Conservation (phyloP, 2,113 vertebrate genomes). For the Periophthalmodon schlosseri region DNA sequence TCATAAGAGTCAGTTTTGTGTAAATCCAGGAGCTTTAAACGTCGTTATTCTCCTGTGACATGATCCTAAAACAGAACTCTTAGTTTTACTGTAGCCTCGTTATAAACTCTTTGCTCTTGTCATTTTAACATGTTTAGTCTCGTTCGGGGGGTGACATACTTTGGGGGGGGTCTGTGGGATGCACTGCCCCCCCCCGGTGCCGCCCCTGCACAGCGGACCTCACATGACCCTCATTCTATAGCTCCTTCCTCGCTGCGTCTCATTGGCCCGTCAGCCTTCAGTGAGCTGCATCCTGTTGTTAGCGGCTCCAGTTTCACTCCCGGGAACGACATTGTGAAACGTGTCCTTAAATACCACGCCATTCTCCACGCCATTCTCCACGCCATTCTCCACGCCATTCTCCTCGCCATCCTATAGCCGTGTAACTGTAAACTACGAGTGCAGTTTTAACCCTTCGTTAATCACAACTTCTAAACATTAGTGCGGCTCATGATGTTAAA, state of each 20-base stretch:
- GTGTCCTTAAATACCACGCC: neutral
- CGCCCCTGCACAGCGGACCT: neutral
- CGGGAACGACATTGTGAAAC: conserved; percentile 12
- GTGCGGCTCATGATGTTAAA: neutral
- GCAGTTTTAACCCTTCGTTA: neutral
- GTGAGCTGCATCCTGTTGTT: conserved; percentile 60
- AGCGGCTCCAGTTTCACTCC: conserved; percentile 61
- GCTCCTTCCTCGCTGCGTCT: conserved; percentile 1
- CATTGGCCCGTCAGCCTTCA: conserved; percentile 23
- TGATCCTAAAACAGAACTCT: no score
- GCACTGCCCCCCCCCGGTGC: no score
- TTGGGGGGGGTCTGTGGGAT: no score
- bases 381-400: no score
- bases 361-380: neutral
- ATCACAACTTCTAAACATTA: neutral
- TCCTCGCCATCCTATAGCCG: neutral
- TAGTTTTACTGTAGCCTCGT: no score
- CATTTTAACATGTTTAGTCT: no score
- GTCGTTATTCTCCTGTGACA: no score
- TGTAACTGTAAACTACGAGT: neutral
- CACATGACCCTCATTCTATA: conserved; percentile 10
- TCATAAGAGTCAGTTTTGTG: no score
- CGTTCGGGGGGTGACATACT: no score
- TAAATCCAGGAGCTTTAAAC: no score
- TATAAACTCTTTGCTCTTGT: no score